phyloP scores from a whole-genome alignment of 2,113 vertebrate species.

The Phalacrocorax aristotelis region DNA sequence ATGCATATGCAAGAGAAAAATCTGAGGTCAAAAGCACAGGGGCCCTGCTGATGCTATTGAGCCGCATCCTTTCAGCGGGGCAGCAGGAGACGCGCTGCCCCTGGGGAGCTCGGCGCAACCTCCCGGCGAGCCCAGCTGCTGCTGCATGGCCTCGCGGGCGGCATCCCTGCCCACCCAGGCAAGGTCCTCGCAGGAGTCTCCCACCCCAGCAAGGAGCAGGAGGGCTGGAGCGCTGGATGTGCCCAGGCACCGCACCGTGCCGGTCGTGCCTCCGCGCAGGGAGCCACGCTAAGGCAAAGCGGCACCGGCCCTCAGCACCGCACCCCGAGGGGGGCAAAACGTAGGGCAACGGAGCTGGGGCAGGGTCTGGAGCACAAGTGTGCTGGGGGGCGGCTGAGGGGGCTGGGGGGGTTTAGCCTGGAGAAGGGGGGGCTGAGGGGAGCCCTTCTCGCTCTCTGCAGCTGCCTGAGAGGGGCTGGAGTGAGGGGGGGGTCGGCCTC shows the following conservation, averaged over 20 bases:
- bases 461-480: too few species aligned
- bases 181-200: too few species aligned
- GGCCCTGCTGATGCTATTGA: too few species aligned
- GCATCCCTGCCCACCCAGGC: background rate
- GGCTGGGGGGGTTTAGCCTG: too few species aligned
- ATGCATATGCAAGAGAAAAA: background rate
- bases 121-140: background rate
- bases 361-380: too few species aligned
- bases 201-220: background rate
- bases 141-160: accelerated
- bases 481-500: too few species aligned
- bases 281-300: background rate
- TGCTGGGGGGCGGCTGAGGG: too few species aligned
- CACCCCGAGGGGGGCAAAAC: too few species aligned
- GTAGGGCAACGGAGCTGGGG: too few species aligned
- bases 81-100: background rate
- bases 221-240: accelerated
- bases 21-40: background rate
- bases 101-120: background rate
- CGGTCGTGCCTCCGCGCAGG: accelerated
- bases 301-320: accelerated
- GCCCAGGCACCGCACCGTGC: accelerated
- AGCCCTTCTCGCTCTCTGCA: too few species aligned
- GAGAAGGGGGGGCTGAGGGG: too few species aligned
- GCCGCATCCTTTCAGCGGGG: accelerated